Conservation (phyloP, 1,140 invertebrate species). For the Orussus abietinus region DNA sequence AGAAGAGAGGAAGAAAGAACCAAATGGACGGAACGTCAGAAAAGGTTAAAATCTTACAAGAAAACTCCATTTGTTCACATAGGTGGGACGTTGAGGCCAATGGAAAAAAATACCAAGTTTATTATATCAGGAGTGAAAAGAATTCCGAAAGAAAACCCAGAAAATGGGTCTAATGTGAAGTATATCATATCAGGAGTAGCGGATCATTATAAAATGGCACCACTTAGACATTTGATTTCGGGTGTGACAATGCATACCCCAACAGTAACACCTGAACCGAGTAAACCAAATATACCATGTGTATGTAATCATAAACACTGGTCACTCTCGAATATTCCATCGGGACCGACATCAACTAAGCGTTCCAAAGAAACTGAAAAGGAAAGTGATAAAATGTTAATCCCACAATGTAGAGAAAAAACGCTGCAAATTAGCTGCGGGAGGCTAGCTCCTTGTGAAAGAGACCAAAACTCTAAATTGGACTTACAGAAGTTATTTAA, state of each 20-base stretch:
- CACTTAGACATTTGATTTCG: constrained; percentile 18
- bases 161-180: constrained; percentile 14
- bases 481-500: too few species aligned
- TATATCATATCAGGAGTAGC: constrained; percentile 23
- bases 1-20: constrained; percentile 27
- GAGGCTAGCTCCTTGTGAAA: too few species aligned
- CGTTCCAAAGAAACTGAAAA: neutral
- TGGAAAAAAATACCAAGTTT: constrained; percentile 23
- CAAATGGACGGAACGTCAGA: constrained; percentile 22
- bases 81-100: constrained; percentile 20
- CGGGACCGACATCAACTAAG: constrained; percentile 9
- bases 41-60: constrained; percentile 19
- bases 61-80: constrained; percentile 23
- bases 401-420: too few species aligned
- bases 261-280: constrained; percentile 24
- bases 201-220: constrained; percentile 19
- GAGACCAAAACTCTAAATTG: too few species aligned
- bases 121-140: constrained; percentile 26
- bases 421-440: too few species aligned
- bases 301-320: constrained; percentile 18
- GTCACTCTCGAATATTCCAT: constrained; percentile 19
- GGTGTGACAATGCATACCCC: constrained; percentile 33
- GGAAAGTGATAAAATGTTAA: neutral
- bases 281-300: constrained; percentile 14
- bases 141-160: constrained; percentile 16